Percentiles rank a stretch among this genome's conserved stretches.
Conservation (phyloP, 2,797 vertebrate species). For the Onychomys arenicola region DNA sequence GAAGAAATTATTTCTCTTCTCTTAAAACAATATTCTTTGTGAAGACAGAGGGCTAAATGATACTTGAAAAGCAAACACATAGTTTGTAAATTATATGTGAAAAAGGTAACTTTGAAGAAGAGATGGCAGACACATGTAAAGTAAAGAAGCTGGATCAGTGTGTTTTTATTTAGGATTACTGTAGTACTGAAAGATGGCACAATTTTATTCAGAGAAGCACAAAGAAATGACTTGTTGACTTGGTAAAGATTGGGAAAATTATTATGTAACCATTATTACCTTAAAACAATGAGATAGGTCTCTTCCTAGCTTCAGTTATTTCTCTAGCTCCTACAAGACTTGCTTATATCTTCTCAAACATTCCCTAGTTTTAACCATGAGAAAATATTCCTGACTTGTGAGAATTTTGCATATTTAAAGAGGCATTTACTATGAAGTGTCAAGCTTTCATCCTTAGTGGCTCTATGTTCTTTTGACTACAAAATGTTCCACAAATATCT, state of each 20-base stretch:
- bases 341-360: background rate
- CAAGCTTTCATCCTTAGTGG: conserved; percentile 12
- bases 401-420: background rate
- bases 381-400: background rate
- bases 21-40: conserved; percentile 19
- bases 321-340: background rate
- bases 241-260: background rate
- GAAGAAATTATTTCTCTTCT: conserved; percentile 15
- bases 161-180: background rate
- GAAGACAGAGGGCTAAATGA: background rate
- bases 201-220: background rate
- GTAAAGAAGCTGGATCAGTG: background rate
- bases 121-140: background rate
- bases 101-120: conserved; percentile 42
- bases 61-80: background rate
- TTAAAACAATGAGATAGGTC: background rate
- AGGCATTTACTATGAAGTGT: background rate
- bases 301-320: conserved; percentile 12
- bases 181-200: background rate
- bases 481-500: conserved; percentile 47
- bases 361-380: background rate
- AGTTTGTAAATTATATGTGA: conserved; percentile 1
- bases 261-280: conserved; percentile 38
- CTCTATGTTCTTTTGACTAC: background rate
- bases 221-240: conserved; percentile 17